phyloP scores from a whole-genome alignment of 2,888 invertebrate species.

The Allacma fusca region DNA sequence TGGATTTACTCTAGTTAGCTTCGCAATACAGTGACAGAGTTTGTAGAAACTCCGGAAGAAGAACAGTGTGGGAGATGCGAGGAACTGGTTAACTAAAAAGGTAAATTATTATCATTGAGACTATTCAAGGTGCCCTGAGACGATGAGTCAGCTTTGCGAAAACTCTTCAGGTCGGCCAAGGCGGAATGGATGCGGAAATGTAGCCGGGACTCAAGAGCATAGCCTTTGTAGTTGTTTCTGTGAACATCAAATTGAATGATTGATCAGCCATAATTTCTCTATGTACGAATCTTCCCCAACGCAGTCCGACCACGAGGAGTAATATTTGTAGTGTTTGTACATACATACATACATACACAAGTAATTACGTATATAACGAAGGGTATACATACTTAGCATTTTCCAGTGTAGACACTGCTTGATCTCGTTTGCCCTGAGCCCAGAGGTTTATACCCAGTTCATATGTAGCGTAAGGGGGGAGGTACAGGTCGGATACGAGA shows the following conservation, averaged over 20 bases:
- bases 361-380: neutral
- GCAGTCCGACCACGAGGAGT: no score
- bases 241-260: slow-evolving; percentile 62
- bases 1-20: no score
- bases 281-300: no score
- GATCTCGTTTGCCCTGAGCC: slow-evolving; percentile 73
- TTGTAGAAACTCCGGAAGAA: no score
- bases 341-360: neutral
- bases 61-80: neutral
- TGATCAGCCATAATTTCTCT: slow-evolving; percentile 7
- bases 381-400: slow-evolving; percentile 79
- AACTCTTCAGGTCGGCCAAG: slow-evolving; percentile 62
- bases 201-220: slow-evolving; percentile 84
- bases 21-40: no score
- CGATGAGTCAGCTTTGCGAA: slow-evolving; percentile 46
- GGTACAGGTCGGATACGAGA: slow-evolving; percentile 81
- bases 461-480: slow-evolving; percentile 84
- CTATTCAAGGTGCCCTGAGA: slow-evolving; percentile 24
- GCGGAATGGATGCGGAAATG: slow-evolving; percentile 89
- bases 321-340: neutral
- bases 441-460: slow-evolving; percentile 85
- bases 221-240: slow-evolving; percentile 88
- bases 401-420: slow-evolving; percentile 76
- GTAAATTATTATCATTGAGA: slow-evolving; percentile 33
- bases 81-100: neutral